phyloP scores from a whole-genome alignment of 2,888 invertebrate species.

The Megamerina dolium region DNA sequence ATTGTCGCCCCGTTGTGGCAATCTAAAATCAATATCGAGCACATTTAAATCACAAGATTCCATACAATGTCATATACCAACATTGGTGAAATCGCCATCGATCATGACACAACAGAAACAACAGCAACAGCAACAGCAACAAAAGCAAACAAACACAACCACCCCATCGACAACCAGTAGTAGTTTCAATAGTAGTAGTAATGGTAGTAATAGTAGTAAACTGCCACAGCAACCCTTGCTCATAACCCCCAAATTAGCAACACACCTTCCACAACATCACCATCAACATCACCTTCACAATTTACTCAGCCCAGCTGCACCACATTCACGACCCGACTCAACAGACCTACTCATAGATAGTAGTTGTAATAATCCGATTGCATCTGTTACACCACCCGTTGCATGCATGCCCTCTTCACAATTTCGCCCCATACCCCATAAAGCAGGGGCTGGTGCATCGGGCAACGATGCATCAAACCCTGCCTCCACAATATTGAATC shows the following conservation, averaged over 20 bases:
- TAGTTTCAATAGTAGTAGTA: slow-evolving; percentile 23
- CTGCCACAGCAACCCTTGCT: slow-evolving; percentile 38
- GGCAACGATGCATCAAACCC: slow-evolving; percentile 14
- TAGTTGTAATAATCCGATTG: slow-evolving; percentile 39
- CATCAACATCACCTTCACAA: slow-evolving; percentile 13
- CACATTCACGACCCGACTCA: slow-evolving; percentile 14
- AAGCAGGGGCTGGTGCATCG: slow-evolving; percentile 40
- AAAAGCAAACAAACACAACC: slow-evolving; percentile 16
- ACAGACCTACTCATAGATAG: slow-evolving; percentile 35
- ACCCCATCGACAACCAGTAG: slow-evolving; percentile 14
- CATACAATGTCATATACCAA: slow-evolving; percentile 48
- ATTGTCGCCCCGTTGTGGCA: slow-evolving; percentile 47
- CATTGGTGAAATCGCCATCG: slow-evolving; percentile 46
- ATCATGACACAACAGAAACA: slow-evolving; percentile 42
- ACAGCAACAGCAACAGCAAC: slow-evolving; percentile 37
- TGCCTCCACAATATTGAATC: slow-evolving; percentile 33
- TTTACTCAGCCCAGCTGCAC: slow-evolving; percentile 25
- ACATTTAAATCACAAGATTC: slow-evolving; percentile 49
- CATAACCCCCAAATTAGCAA: slow-evolving; percentile 40
- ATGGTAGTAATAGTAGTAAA: slow-evolving; percentile 31
- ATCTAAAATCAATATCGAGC: slow-evolving; percentile 47
- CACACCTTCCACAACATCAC: slow-evolving; percentile 14
- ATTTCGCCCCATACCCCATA: slow-evolving; percentile 50
- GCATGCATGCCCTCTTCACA: slow-evolving; percentile 49
- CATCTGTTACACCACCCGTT: slow-evolving; percentile 39